A percentile compares a stretch with the other conserved stretches of the same genome.
phyloP scores from a whole-genome alignment of 2,888 invertebrate genomes.

The Megalurothrips usitatus region DNA sequence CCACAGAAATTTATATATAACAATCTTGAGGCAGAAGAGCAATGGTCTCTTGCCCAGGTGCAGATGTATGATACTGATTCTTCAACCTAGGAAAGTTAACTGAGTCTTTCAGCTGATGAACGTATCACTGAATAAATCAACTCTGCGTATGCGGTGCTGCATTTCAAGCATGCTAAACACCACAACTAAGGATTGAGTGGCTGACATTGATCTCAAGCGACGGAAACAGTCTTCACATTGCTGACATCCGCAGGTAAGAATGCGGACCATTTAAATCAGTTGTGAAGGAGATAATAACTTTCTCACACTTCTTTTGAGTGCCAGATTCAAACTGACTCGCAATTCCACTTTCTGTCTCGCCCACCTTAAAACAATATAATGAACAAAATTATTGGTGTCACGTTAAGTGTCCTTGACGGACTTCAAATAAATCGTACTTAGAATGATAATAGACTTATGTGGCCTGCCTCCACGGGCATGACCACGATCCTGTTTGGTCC shows the following conservation, averaged over 20 bases:
- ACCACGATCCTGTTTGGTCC: too few species aligned
- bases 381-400: too few species aligned
- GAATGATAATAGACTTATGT: neutral
- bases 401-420: too few species aligned
- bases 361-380: neutral
- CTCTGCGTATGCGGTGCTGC: neutral
- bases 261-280: too few species aligned
- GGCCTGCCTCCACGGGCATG: too few species aligned
- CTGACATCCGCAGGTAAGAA: constrained; percentile 6
- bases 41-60: neutral
- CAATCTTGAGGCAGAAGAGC: neutral
- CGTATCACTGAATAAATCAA: neutral
- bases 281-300: too few species aligned
- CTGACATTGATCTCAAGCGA: neutral
- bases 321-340: too few species aligned
- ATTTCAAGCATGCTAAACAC: neutral
- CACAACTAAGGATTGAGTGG: neutral
- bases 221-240: constrained; percentile 1
- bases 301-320: too few species aligned
- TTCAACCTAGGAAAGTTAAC: neutral
- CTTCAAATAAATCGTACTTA: neutral
- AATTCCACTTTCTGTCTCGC: neutral
- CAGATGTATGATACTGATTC: neutral
- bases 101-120: neutral
- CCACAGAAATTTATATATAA: neutral